phyloP scores from a whole-genome alignment of 2,888 invertebrate genomes.

The Epinotia brunnichana region DNA sequence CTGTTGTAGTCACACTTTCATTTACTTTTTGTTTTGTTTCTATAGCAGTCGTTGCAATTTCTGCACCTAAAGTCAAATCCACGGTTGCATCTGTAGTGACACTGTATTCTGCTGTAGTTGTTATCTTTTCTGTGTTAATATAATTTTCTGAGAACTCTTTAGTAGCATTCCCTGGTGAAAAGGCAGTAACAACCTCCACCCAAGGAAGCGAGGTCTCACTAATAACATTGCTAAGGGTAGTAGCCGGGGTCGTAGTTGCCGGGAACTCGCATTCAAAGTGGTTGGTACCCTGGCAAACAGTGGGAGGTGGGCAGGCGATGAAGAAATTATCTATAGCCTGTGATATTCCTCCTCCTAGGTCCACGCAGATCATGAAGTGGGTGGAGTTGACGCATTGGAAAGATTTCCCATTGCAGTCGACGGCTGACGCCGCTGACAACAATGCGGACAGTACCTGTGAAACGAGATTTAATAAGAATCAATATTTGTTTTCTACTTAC shows the following conservation, averaged over 20 bases:
- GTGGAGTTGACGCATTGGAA: slow-evolving; percentile 78
- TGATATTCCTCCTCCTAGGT: slow-evolving; percentile 71
- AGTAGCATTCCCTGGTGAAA: slow-evolving; percentile 10
- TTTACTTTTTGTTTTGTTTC: too few species aligned
- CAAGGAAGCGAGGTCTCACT: slow-evolving; percentile 43
- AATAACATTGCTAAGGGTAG: slow-evolving; percentile 49
- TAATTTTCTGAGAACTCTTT: slow-evolving; percentile 43
- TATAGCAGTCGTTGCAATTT: too few species aligned
- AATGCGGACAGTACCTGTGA: slow-evolving; percentile 65
- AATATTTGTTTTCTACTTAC: slow-evolving; percentile 18
- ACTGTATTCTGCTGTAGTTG: slow-evolving; percentile 22
- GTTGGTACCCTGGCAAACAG: slow-evolving; percentile 65
- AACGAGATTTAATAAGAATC: slow-evolving; percentile 39
- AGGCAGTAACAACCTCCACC: slow-evolving; percentile 36
- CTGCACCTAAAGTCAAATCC: not conserved
- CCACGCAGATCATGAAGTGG: slow-evolving; percentile 80
- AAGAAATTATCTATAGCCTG: slow-evolving; percentile 70
- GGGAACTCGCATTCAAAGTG: slow-evolving; percentile 73
- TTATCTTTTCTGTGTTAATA: slow-evolving; percentile 33
- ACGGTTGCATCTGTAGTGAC: slow-evolving; percentile 24
- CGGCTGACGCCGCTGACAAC: slow-evolving; percentile 56
- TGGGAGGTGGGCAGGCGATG: slow-evolving; percentile 69
- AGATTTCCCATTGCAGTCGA: slow-evolving; percentile 75
- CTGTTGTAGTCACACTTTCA: not conserved
- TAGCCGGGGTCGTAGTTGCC: slow-evolving; percentile 49